Percentiles rank a stretch among this genome's conserved stretches.
Conservation (phyloP, 2,797 vertebrate species). For the Sebastes iracundus region DNA sequence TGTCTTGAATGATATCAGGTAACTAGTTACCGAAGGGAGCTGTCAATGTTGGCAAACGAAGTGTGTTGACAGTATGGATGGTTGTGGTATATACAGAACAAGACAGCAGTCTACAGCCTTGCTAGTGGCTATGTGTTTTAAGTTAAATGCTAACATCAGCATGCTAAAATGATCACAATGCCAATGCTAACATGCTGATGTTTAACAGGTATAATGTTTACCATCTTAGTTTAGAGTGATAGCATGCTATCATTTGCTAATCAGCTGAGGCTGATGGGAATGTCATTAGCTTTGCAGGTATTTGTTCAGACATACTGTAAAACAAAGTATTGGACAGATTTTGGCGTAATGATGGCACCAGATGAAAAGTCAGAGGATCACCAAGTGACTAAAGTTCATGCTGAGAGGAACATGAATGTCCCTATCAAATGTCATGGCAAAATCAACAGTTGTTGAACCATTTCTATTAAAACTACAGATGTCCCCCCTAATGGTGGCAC, state of each 20-base stretch:
- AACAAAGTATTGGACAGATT: background rate
- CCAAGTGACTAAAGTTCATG: background rate
- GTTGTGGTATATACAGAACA: background rate
- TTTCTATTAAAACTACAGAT: background rate
- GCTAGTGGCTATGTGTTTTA: background rate
- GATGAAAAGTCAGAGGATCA: background rate
- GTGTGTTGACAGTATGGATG: background rate
- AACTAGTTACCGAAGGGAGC: constrained; percentile 4
- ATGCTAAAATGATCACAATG: background rate
- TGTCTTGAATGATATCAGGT: constrained; percentile 19
- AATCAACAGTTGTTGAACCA: background rate
- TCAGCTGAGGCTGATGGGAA: background rate
- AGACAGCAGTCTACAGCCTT: background rate
- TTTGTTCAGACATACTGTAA: too few relatives aligned
- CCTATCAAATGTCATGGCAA: background rate
- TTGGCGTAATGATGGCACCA: background rate
- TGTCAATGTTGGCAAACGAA: constrained; percentile 3
- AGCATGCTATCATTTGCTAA: background rate
- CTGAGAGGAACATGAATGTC: background rate
- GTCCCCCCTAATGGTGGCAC: background rate
- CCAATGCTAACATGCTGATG: background rate
- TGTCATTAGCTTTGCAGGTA: background rate
- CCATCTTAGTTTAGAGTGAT: background rate
- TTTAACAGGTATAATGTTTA: background rate
- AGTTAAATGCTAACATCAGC: background rate